Conservation (phyloP, 2,797 vertebrate species). For the Diglossa cyanea region DNA sequence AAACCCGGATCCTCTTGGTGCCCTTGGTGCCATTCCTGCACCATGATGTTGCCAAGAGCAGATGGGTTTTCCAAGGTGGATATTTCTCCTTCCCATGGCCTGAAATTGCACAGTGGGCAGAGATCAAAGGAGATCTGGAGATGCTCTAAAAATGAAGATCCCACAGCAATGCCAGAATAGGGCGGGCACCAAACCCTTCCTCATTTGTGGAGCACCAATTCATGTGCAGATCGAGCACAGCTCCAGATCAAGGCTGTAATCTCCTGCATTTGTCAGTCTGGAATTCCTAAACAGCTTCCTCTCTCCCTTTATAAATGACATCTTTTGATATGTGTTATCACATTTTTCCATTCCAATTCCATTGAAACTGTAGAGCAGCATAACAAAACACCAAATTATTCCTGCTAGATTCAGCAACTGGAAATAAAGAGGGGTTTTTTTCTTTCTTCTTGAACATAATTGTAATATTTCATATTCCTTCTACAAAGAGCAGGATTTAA, state of each 20-base stretch:
- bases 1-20: rapidly evolving
- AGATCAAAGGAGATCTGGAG: background rate
- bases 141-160: background rate
- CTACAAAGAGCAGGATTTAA: slow-evolving; percentile 62
- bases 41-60: rapidly evolving
- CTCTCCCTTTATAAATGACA: background rate
- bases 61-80: background rate
- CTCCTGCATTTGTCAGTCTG: background rate
- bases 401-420: background rate
- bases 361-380: background rate
- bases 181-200: background rate
- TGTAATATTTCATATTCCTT: slow-evolving; percentile 43
- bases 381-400: slow-evolving; percentile 1
- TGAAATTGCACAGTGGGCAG: background rate
- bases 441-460: background rate
- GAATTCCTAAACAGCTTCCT: background rate
- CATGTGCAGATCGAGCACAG: background rate
- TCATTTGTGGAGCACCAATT: background rate
- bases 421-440: background rate
- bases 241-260: background rate
- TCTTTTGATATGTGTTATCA: background rate
- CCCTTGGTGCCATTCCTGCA: background rate
- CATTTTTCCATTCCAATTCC: background rate
- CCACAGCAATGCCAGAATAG: background rate
- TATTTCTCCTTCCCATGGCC: background rate